These are phyloP conservation scores for Hedya salicella DNA, from an alignment of 2,888 invertebrate genomes.

Conservation along the genomic window DNA sequence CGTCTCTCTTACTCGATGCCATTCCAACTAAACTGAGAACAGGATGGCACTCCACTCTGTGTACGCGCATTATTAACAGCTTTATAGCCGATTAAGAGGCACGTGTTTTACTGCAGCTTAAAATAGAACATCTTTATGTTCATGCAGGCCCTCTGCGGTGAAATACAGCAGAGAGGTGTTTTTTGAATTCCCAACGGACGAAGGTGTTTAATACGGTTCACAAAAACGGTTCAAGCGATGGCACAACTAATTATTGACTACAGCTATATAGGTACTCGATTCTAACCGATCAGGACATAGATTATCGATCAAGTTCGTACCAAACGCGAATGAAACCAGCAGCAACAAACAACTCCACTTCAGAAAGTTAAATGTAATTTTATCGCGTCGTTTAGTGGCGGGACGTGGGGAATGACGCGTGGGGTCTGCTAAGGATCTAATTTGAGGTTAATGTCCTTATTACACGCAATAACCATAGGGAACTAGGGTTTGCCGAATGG, in stretches of 20 bases:
- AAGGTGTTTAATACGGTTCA: no score
- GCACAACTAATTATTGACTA: no score
- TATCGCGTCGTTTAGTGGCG: slow-evolving; percentile 14
- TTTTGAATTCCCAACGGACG: neutral
- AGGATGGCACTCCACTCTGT: slow-evolving; percentile 1
- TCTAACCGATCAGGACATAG: no score
- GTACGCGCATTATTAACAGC: slow-evolving; percentile 25
- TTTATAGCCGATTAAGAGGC: slow-evolving; percentile 31
- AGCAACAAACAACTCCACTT: no score
- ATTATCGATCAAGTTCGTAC: no score
- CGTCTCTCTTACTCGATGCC: neutral
- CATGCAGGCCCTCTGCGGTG: neutral
- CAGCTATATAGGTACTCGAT: no score
- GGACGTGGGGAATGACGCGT: slow-evolving; percentile 5
- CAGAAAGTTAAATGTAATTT: slow-evolving; percentile 10
- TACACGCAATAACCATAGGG: slow-evolving; percentile 2
- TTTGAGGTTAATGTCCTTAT: slow-evolving; percentile 18
- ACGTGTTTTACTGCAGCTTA: slow-evolving; percentile 30
- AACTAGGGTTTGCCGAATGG: neutral
- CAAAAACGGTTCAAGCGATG: no score
- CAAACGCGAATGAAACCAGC: no score
- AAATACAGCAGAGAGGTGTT: neutral
- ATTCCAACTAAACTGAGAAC: neutral
- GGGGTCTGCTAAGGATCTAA: slow-evolving; percentile 6
- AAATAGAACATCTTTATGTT: slow-evolving; percentile 40